Evolutionary conservation across 1,140 invertebrate species (phyloP).

Genomic region (Bombus confusus): DNA sequence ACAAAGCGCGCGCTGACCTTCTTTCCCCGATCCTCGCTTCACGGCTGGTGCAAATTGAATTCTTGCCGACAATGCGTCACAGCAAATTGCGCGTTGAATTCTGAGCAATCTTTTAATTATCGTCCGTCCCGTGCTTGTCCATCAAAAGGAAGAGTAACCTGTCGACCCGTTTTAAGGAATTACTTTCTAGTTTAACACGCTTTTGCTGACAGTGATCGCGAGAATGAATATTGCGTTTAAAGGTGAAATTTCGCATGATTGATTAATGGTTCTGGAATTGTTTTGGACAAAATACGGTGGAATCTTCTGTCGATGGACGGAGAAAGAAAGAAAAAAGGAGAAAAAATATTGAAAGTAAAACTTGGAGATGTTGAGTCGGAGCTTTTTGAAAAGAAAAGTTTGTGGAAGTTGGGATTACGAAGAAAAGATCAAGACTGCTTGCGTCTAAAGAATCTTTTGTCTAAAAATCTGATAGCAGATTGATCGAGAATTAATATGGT

Average conservation of each 20-base stretch:
- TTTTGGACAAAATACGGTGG: background rate
- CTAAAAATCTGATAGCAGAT: background rate
- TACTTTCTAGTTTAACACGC: background rate
- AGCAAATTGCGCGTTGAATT: conserved; percentile 28
- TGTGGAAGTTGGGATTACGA: background rate
- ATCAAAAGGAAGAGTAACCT: too few relatives aligned
- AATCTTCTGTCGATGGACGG: background rate
- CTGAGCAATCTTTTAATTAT: conserved; percentile 34
- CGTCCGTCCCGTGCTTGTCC: background rate
- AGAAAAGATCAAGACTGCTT: background rate
- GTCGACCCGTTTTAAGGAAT: conserved; percentile 1
- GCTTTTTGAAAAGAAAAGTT: background rate
- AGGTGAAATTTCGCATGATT: too few relatives aligned
- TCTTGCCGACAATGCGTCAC: conserved; percentile 36
- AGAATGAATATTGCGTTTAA: background rate
- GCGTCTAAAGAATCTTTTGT: background rate
- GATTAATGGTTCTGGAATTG: too few relatives aligned
- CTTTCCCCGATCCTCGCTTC: conserved; percentile 1
- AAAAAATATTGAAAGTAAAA: background rate
- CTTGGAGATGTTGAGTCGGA: background rate
- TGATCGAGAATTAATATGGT: background rate
- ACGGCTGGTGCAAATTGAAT: conserved; percentile 33
- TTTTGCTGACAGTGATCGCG: background rate
- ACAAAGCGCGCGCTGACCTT: conserved; percentile 37
- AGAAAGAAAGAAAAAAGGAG: background rate